Percentiles rank a stretch among this genome's conserved stretches.
Conservation (phyloP, 2,797 vertebrate genomes). For the Megalops cyprinoides region DNA sequence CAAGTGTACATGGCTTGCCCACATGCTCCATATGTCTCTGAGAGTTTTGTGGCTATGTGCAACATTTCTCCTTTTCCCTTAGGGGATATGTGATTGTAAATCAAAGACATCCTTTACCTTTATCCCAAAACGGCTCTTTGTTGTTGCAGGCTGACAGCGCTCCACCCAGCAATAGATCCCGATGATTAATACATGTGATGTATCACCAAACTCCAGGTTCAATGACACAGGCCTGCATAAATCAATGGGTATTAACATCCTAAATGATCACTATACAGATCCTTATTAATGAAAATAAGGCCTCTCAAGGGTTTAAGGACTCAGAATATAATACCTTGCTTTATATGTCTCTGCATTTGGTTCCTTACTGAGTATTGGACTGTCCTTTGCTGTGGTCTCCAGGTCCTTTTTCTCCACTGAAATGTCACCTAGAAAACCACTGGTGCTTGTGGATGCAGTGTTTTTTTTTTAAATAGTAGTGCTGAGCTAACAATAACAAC, state of each 20-base stretch:
- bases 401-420: constrained; percentile 4
- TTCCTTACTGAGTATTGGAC: neutral
- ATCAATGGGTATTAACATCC: constrained; percentile 55
- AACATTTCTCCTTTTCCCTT: too few species aligned
- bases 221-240: constrained; percentile 41
- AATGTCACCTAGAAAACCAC: constrained; percentile 12
- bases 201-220: constrained; percentile 36
- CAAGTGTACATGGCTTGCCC: too few species aligned
- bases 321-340: neutral
- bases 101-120: constrained; percentile 1
- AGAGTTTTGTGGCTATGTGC: too few species aligned
- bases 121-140: constrained; percentile 45
- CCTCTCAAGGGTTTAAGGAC: constrained; percentile 17
- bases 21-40: too few species aligned
- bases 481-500: too few species aligned
- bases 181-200: constrained; percentile 36
- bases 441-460: neutral
- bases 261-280: constrained; percentile 34
- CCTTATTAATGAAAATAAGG: constrained; percentile 29
- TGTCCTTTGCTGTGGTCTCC: neutral
- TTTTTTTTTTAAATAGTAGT: neutral
- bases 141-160: constrained; percentile 43
- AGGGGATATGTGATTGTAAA: neutral
- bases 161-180: constrained; percentile 32
- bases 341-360: neutral